Base-by-base conservation (phyloP, 2,888 invertebrate species). In the Cephus runcator region DNA sequence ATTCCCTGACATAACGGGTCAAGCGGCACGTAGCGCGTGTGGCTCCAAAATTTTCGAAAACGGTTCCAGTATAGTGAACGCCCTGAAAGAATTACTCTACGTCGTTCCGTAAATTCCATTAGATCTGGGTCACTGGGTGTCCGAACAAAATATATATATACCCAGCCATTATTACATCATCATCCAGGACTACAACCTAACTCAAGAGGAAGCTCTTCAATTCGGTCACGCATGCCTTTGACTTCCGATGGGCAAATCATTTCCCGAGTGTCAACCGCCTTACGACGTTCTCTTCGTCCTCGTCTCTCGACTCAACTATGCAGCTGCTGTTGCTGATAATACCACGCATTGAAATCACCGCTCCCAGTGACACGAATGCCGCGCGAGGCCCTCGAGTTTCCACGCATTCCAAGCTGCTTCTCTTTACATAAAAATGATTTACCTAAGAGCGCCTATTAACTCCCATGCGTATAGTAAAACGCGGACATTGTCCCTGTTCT, bases 1-100 rank as follows among this genome's bases (percentile, higher is more conserved):
- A 85, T 88, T 89, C 88, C 85, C 85, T 79, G 80, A 84, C 85
- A 87, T 88, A 89, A 89, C 88, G 87, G 88, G 81, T 83, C 80
- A 75, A 71, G 71, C 23, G 23, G 69, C 12, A 73, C 77, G 40
- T 76, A 79, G 78, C 71, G 73, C 35, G 73, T 73, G 76, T 77
- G 78, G 75, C 69, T 77, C 78, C 76, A 78, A 85, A 82, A 83
- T 81, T 81, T 79, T 79, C 78, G 79, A 80, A 82, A 83, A 79
- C 69, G 34, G 30, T 68, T 30, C 71, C 71, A 34, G 40, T 1
- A 2, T 40, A 40, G 40, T 15, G 15, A 40, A 40, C 11, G 69
- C n/a, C 69, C 30, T 30, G 33, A 30, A 69, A 11, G 73, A 23
- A 34, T 15, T 33, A n/a, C 73, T 15, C 69, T 12, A 69, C 6